A percentile compares a stretch with the other conserved stretches of the same genome.
Conservation (phyloP, 2,797 vertebrate species). For the Schizopygopsis pylzovi region DNA sequence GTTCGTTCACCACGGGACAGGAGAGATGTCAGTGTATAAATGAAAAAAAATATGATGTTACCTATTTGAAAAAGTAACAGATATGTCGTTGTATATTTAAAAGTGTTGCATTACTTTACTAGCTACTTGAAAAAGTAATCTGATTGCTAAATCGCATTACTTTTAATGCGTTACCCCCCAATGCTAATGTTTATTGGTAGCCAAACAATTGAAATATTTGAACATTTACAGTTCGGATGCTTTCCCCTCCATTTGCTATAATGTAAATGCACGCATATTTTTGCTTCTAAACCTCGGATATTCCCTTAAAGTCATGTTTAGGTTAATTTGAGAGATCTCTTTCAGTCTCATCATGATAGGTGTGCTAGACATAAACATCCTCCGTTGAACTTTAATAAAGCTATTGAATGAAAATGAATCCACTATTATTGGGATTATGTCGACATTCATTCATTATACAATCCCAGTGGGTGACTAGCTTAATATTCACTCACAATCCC, state of each 20-base stretch:
- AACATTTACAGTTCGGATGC: too few species aligned
- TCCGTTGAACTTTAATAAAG: slow-evolving; percentile 69
- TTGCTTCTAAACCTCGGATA: not conserved
- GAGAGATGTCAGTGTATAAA: not conserved
- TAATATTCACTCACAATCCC: slow-evolving; percentile 77
- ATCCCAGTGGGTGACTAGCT: slow-evolving; percentile 79
- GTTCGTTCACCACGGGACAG: not conserved
- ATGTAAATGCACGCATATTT: too few species aligned
- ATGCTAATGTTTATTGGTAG: not conserved
- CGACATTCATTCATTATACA: slow-evolving; percentile 81
- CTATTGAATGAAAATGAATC: slow-evolving; percentile 72
- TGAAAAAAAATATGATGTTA: not conserved
- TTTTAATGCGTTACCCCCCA: not conserved
- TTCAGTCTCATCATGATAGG: slow-evolving; percentile 59
- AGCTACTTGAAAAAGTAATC: too few species aligned
- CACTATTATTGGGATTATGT: slow-evolving; percentile 79
- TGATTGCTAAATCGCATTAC: too few species aligned
- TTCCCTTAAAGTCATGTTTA: not conserved
- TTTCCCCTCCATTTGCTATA: too few species aligned
- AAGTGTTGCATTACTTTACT: not conserved
- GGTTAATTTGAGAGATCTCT: not conserved
- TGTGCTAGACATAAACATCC: slow-evolving; percentile 59
- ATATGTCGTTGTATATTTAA: not conserved
- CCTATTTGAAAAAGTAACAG: not conserved
- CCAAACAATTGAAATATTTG: not conserved